Conservation (phyloP, 2,113 vertebrate species). For the Sisor rabdophorus region DNA sequence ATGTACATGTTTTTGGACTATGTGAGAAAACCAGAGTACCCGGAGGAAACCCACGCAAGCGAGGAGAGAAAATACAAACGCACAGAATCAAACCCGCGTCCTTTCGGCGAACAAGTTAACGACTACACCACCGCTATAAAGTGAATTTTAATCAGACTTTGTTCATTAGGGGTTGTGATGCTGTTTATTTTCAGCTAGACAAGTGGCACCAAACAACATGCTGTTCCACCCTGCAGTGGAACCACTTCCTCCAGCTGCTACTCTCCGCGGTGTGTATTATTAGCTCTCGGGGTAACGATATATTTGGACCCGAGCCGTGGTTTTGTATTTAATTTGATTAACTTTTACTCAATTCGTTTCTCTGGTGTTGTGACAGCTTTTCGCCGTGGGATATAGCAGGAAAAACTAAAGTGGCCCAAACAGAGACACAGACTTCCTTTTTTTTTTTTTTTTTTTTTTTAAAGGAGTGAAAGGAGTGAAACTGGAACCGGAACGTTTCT, state of each 20-base stretch:
- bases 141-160: no score
- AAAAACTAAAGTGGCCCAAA: slow-evolving; percentile 16
- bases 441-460: background rate
- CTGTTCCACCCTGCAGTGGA: background rate
- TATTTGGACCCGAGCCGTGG: slow-evolving; percentile 10
- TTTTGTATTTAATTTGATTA: slow-evolving; percentile 37
- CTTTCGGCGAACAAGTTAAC: no score
- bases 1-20: no score
- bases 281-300: slow-evolving; percentile 23
- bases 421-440: background rate
- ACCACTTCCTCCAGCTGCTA: slow-evolving; percentile 29
- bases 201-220: background rate
- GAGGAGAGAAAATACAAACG: no score
- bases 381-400: background rate
- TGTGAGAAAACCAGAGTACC: no score
- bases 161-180: background rate
- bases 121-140: no score
- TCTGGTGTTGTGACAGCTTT: slow-evolving; percentile 1
- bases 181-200: background rate
- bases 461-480: background rate
- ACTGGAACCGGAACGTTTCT: slow-evolving; percentile 14
- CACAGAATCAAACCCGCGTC: no score
- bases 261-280: slow-evolving; percentile 38
- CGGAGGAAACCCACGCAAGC: no score
- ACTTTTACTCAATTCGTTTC: background rate